Base-by-base conservation (phyloP, 2,797 vertebrate genomes). In the Tachyglossus aculeatus region DNA sequence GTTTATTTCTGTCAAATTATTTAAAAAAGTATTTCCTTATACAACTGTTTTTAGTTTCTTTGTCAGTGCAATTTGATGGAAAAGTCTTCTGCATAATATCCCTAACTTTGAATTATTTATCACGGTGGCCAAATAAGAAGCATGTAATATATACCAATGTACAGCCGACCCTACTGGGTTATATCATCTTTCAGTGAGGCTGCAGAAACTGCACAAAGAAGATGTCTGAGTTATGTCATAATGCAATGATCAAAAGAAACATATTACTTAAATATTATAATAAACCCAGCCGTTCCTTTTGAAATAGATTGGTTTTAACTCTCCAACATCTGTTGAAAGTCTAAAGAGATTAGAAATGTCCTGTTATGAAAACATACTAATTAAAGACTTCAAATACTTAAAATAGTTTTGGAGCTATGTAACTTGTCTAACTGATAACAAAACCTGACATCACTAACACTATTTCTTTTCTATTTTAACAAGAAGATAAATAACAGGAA, bases 221-320 rank as follows among this genome's bases (percentile, higher is more conserved):
- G 75, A 88, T 80, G 80, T 88, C 88, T 92, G 88, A 91, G 68
- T 85, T 92, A 89, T 90, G 88, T 91, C 90, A 92, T 73, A 87
- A 84, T 80, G 76, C 40, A 14, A 6, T 81, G 89, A 92, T 93
- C 86, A 91, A 90, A 93, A 90, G 82, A 67, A 68, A 44, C 51
- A 47, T 74, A 77, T 88, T 90, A 76, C 82, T 91, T 84, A 90
- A 86, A 85, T 88, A 86, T 86, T 85, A 71, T 73, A 88, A 77
- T 86, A 91, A 90, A 67, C 51, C 29, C 52, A 77, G 71, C 44
- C 54, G 87, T 91, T 88, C 84, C 81, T 88, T 89, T 90, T 89
- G 84, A 89, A 89, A 88, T 65, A 51, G 51, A 84, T 81, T 67
- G 18, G 84, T 89, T 90, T 88, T 91, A 87, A 89, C 87, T 90